Percentiles rank a stretch among this genome's conserved stretches.
Evolutionary conservation across 2,797 vertebrate genomes (phyloP).

Genomic region (Eutrigla gurnardus): DNA sequence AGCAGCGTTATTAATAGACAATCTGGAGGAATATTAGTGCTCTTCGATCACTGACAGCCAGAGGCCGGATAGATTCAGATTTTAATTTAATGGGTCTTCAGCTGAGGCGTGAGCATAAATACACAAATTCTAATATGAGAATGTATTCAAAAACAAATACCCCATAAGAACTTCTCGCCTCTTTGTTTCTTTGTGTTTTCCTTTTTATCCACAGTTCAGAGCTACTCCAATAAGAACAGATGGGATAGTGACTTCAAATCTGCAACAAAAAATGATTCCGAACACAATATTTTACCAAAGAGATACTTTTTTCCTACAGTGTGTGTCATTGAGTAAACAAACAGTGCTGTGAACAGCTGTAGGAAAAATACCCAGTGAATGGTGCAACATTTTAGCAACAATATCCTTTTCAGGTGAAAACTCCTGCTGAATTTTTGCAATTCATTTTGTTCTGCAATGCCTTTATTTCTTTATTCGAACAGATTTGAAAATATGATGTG

Average conservation of each 20-base stretch:
- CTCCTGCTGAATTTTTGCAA: background rate
- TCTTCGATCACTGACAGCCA: constrained; percentile 56
- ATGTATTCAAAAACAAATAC: constrained; percentile 28
- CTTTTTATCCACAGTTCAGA: constrained; percentile 8
- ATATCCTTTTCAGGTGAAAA: background rate
- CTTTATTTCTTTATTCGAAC: constrained; percentile 17
- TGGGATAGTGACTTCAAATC: constrained; percentile 9
- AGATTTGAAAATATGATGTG: background rate
- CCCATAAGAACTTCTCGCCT: background rate
- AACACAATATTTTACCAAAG: constrained; percentile 15
- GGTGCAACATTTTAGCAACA: constrained; percentile 2
- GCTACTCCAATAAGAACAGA: constrained; percentile 49
- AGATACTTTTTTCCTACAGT: background rate
- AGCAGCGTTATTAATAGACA: constrained; percentile 68
- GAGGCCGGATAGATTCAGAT: constrained; percentile 32
- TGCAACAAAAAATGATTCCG: constrained; percentile 25
- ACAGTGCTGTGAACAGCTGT: constrained; percentile 1
- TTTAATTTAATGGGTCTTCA: constrained; percentile 37
- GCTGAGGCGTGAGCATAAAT: constrained; percentile 20
- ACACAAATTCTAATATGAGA: constrained; percentile 12
- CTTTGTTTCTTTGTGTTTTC: background rate
- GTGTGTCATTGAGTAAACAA: constrained; percentile 15
- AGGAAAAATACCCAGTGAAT: background rate
- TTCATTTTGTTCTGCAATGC: constrained; percentile 4
- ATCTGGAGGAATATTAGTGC: constrained; percentile 52